phyloP scores from a whole-genome alignment of 2,113 vertebrate genomes.

The Anser brachyrhynchus region DNA sequence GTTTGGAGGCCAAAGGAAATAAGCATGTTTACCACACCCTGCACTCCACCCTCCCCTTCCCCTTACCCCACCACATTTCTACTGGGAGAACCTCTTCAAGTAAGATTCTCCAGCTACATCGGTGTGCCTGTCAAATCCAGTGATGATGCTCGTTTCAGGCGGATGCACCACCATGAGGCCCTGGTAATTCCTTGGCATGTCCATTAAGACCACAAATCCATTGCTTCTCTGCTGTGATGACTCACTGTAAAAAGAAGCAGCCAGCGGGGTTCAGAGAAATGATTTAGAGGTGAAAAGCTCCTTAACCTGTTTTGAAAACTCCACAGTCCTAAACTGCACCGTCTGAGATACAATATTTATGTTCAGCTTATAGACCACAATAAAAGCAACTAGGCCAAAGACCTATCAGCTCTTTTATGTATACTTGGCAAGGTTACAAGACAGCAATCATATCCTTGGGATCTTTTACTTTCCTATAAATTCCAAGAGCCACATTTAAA shows the following conservation, averaged over 20 bases:
- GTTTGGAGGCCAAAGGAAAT: neutral
- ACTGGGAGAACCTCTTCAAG: neutral
- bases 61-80: neutral
- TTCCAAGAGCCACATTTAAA: slow-evolving; percentile 20
- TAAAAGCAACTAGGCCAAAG: slow-evolving; percentile 17
- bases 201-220: neutral
- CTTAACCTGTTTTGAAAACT: neutral
- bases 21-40: neutral
- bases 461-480: slow-evolving; percentile 17
- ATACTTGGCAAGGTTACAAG: slow-evolving; percentile 11
- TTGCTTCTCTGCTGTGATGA: neutral
- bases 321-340: neutral
- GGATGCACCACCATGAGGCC: neutral
- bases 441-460: neutral
- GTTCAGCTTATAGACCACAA: neutral
- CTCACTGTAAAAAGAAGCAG: neutral
- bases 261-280: neutral
- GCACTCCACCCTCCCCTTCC: no score
- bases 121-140: neutral
- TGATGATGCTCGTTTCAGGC: rapidly evolving
- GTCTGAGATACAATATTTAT: neutral
- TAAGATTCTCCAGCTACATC: rapidly evolving
- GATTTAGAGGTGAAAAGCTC: neutral
- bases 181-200: neutral
- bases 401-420: slow-evolving; percentile 19